Evolutionary conservation across 2,113 vertebrate genomes (phyloP).

Genomic region (Microtus pennsylvanicus): DNA sequence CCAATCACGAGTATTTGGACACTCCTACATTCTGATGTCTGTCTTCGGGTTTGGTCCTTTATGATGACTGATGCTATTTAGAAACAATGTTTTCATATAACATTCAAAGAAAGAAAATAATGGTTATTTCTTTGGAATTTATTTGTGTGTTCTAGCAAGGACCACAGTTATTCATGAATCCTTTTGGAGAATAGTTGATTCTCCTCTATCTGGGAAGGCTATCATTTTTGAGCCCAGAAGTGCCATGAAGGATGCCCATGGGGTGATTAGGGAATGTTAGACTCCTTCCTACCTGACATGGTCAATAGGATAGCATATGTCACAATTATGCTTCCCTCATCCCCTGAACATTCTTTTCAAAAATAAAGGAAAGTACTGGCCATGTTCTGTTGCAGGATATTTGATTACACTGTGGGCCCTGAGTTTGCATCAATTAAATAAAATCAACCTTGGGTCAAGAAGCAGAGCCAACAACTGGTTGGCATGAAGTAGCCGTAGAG

Average conservation of each 20-base stretch:
- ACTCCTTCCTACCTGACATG: neutral
- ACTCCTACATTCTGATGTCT: neutral
- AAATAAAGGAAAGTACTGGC: neutral
- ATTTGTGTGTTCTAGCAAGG: neutral
- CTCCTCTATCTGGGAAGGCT: neutral
- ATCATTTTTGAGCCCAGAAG: neutral
- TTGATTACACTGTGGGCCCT: too few relatives aligned
- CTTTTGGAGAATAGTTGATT: neutral
- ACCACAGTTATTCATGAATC: neutral
- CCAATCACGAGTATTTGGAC: neutral
- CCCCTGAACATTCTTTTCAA: neutral
- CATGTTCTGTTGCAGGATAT: too few relatives aligned
- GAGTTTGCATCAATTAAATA: too few relatives aligned
- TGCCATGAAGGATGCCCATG: neutral
- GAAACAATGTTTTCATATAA: neutral
- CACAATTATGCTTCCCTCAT: neutral
- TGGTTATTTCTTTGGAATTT: neutral
- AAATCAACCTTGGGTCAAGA: too few relatives aligned
- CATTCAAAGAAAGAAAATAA: neutral
- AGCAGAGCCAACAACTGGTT: too few relatives aligned
- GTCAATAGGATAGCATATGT: neutral
- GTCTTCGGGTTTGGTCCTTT: neutral
- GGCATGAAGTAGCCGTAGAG: too few relatives aligned
- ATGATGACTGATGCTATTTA: neutral
- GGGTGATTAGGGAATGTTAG: too few relatives aligned